A percentile compares a stretch with the other conserved stretches of the same genome.
Conservation (phyloP, 2,113 vertebrate species). For the Odobenus rosmarus region DNA sequence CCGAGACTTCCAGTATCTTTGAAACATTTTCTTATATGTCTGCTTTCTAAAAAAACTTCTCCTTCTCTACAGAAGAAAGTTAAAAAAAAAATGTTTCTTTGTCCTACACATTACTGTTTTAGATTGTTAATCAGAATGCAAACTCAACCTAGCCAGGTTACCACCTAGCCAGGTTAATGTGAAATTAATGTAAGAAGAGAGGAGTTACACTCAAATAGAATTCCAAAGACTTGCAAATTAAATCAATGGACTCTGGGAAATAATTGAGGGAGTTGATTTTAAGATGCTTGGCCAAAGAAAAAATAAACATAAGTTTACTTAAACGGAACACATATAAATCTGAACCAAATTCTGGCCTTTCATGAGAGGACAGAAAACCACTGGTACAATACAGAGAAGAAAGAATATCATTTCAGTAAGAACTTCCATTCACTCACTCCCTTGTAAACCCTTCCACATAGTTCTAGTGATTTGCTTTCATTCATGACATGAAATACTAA, state of each 20-base stretch:
- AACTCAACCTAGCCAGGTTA: neutral
- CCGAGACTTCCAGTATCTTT: neutral
- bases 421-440: neutral
- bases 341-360: neutral
- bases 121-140: neutral
- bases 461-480: neutral
- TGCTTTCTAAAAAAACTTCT: neutral
- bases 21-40: neutral
- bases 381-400: neutral
- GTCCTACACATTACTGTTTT: neutral
- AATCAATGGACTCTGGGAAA: neutral
- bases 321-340: neutral
- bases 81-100: neutral
- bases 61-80: neutral
- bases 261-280: neutral
- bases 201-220: neutral
- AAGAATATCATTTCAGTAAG: neutral
- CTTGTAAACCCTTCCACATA: neutral
- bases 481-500: neutral
- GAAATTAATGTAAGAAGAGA: neutral
- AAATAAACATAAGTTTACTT: neutral
- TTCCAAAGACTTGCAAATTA: neutral
- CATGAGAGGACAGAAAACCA: neutral
- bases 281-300: neutral
- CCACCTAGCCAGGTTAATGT: neutral